Evolutionary conservation across 2,888 invertebrate genomes (phyloP).

Genomic region (Pollenia amentaria): DNA sequence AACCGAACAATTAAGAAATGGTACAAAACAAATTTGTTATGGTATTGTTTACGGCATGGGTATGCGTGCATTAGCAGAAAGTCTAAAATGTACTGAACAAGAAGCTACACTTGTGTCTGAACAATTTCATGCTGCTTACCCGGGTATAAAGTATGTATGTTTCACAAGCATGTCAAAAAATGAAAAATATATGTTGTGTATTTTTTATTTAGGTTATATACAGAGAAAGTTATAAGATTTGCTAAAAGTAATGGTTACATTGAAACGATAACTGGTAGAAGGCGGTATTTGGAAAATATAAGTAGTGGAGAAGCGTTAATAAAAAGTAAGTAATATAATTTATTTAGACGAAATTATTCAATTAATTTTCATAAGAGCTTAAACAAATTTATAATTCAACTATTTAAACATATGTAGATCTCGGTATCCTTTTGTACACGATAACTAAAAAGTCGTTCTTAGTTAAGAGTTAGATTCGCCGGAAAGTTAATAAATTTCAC

Average conservation of each 20-base stretch:
- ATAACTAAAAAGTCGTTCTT: too few species aligned
- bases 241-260: conserved; percentile 91
- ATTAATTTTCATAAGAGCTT: neutral
- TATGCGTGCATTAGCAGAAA: conserved; percentile 90
- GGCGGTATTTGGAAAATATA: conserved; percentile 91
- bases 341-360: neutral
- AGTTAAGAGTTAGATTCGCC: too few species aligned
- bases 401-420: too few species aligned
- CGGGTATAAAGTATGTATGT: conserved; percentile 88
- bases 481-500: neutral
- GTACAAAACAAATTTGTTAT: conserved; percentile 96
- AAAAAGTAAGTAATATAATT: conserved; percentile 86
- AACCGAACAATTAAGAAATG: conserved; percentile 91
- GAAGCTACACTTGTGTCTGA: conserved; percentile 92
- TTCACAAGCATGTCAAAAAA: neutral
- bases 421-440: too few species aligned
- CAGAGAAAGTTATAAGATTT: conserved; percentile 85
- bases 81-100: conserved; percentile 90
- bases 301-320: conserved; percentile 86
- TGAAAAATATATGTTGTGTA: neutral
- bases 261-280: conserved; percentile 92
- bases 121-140: conserved; percentile 92
- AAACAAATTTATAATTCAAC: too few species aligned
- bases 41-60: conserved; percentile 99
- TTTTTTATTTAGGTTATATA: conserved; percentile 78